Evolutionary conservation across 2,113 vertebrate genomes (phyloP).

Genomic region (Mormyrus lacerda): DNA sequence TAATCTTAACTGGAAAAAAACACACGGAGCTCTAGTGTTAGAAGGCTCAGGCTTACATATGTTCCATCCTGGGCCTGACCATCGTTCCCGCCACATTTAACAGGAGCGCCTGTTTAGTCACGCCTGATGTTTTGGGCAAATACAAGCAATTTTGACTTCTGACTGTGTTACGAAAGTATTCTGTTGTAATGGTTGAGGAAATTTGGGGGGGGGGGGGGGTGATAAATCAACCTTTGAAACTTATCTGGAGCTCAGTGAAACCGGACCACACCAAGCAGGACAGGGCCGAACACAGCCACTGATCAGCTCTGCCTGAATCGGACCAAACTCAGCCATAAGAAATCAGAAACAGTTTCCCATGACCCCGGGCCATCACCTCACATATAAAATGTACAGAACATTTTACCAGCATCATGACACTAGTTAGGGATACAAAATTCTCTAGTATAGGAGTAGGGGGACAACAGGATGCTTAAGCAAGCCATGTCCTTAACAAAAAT

Average conservation of each 20-base stretch:
- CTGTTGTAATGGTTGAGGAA: not conserved
- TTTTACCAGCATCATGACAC: slow-evolving; percentile 1
- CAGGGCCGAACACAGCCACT: not conserved
- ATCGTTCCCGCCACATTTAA: not conserved
- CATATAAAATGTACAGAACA: not conserved
- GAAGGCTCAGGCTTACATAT: slow-evolving; percentile 23
- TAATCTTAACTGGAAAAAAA: slow-evolving; percentile 40
- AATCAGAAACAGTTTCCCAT: not conserved
- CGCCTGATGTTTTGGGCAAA: not conserved
- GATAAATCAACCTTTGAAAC: not conserved
- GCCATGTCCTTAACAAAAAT: not conserved
- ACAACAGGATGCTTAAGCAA: not conserved
- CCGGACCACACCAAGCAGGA: not conserved
- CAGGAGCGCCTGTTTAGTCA: too few species aligned
- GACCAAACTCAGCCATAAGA: not conserved
- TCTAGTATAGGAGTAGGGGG: not conserved
- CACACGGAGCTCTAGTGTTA: slow-evolving; percentile 42
- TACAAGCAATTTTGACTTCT: not conserved
- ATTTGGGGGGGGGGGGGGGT: not conserved
- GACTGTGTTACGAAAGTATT: not conserved
- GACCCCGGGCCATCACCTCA: not conserved
- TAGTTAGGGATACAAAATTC: not conserved
- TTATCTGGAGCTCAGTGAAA: not conserved
- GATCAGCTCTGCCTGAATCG: not conserved
- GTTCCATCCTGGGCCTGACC: not conserved